Evolutionary conservation across 2,888 invertebrate species (phyloP).

Genomic region (Hemaris fuciformis): DNA sequence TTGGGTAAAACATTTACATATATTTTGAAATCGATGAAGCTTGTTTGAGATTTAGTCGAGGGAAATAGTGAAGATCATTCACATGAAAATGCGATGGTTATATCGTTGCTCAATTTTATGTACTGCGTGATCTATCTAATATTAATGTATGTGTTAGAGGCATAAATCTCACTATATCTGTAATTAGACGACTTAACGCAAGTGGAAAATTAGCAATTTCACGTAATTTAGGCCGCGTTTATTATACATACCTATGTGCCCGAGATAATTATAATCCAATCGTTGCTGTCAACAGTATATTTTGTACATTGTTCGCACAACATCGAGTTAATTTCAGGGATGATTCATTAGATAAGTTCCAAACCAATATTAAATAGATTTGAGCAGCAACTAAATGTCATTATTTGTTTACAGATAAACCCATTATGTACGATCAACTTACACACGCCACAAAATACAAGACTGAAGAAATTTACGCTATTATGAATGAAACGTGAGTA

Average conservation of each 20-base stretch:
- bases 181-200: not conserved
- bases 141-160: not conserved
- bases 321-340: not conserved
- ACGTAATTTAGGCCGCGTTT: not conserved
- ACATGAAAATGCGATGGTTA: no score
- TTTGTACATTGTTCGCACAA: not conserved
- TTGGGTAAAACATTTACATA: no score
- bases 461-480: constrained; percentile 66
- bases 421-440: constrained; percentile 50
- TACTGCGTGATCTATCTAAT: not conserved
- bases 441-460: constrained; percentile 50
- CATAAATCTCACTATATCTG: not conserved
- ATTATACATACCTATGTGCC: not conserved
- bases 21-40: no score
- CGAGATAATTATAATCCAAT: constrained; percentile 4
- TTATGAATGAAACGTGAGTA: constrained; percentile 70
- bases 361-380: not conserved
- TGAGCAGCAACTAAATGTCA: not conserved
- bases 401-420: constrained; percentile 60
- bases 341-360: not conserved
- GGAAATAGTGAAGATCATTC: no score
- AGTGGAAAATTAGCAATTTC: constrained; percentile 9
- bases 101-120: no score
- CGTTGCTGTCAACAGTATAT: not conserved
- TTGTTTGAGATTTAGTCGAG: no score